Evolutionary conservation across 2,113 vertebrate species (phyloP), one percentile per base, ranked within the genome.

Genomic region (Pantherophis guttatus): DNA sequence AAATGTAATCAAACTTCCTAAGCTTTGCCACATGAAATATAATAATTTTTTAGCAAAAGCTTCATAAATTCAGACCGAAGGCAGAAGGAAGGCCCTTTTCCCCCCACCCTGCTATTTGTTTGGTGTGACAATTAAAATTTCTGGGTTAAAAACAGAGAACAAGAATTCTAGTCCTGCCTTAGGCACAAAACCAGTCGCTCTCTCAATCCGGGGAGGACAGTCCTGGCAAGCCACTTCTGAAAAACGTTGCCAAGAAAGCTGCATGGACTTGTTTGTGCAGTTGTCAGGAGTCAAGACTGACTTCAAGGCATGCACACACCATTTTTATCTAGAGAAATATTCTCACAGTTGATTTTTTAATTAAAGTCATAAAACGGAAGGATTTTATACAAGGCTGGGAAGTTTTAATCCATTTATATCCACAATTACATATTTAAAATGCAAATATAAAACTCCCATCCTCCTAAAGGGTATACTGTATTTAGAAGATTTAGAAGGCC

Each of bases 1-100:
- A 90, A 90, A 87, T 93, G 90, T 55, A 93, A 58, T 62, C 92
- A 92, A 17, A 58, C 57, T 33, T 33, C 93, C 87, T 62, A 50
- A 24, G 55, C 5, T 23, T 92, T 90, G 52, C 24, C 55, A 58
- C 26, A 57, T 57, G 29, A 57, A 3, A n/a, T 88, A 26, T 50
- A 65, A 95, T 29, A 91, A 24, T 94, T 59, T 59, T 94, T 91
- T 50, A 70, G 93, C 54, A 7, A 29, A 0, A 91, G 93, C 26
- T n/a, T 92, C 50, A 88, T 87, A 93, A 93, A 93, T 23, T 39
- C 55, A 48, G 44, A 91, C 15, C 50, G 89, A 5, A 70, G 90
- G 10, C 29, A 62, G 5, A 92, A 44, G 92, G 70, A 21, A 81
- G 70, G 33, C 33, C 17, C 39, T 81, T 52, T 86, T 29, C 12